phyloP scores from a whole-genome alignment of 2,888 invertebrate species.

The Zygothrica quintamaculata region DNA sequence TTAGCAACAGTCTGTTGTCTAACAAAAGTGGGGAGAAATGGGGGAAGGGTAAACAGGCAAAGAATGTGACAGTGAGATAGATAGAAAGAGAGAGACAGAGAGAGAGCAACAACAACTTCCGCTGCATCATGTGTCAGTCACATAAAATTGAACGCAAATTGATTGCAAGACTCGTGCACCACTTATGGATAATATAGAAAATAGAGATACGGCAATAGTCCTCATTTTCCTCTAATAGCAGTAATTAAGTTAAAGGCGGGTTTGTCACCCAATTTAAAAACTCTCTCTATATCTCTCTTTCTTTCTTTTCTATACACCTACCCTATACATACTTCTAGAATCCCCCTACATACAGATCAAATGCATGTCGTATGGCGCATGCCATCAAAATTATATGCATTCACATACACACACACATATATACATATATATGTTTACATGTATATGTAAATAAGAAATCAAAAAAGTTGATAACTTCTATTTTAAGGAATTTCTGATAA shows the following conservation, averaged over 20 bases:
- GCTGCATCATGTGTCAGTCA: slow-evolving; percentile 41
- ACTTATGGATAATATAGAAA: slow-evolving; percentile 25
- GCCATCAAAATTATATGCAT: too few species aligned
- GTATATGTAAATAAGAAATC: slow-evolving; percentile 3
- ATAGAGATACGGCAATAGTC: slow-evolving; percentile 9
- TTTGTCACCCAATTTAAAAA: slow-evolving; percentile 48
- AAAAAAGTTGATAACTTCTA: too few species aligned
- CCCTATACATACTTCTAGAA: neutral
- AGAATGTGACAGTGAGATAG: neutral
- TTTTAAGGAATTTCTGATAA: too few species aligned
- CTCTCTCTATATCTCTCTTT: slow-evolving; percentile 1
- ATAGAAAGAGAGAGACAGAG: neutral
- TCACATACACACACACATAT: too few species aligned
- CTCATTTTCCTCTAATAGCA: slow-evolving; percentile 46
- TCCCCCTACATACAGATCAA: too few species aligned
- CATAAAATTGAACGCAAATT: slow-evolving; percentile 68
- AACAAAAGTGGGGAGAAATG: neutral
- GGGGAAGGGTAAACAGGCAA: too few species aligned
- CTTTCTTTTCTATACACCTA: neutral
- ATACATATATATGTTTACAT: slow-evolving; percentile 10
- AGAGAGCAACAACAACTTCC: slow-evolving; percentile 34
- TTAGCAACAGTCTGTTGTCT: slow-evolving; percentile 11
- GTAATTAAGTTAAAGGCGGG: slow-evolving; percentile 63
- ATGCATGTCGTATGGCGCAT: too few species aligned
- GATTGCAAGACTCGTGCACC: slow-evolving; percentile 56